These are phyloP conservation scores for Polydesmus complanatus DNA, from an alignment of 2,888 invertebrate genomes.

Conservation along the genomic window DNA sequence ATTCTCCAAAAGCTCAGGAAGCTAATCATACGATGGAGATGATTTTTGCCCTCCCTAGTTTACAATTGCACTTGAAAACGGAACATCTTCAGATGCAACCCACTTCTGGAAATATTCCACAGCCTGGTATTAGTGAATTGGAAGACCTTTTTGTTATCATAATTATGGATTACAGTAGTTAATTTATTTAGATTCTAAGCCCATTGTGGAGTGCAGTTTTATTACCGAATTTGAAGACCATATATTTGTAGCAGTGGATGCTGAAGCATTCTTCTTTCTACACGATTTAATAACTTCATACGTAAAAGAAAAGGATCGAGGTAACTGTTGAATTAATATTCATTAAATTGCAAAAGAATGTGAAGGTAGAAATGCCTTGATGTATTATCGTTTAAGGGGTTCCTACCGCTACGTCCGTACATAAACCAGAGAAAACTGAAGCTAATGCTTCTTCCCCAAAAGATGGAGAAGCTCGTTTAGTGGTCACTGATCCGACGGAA, in stretches of 20 bases:
- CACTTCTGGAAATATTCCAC: constrained; percentile 44
- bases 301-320: constrained; percentile 70
- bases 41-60: constrained; percentile 86
- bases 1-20: constrained; percentile 48
- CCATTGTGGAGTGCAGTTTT: constrained; percentile 87
- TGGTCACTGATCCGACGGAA: constrained; percentile 25
- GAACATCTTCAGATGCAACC: constrained; percentile 68
- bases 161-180: not conserved
- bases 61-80: constrained; percentile 84
- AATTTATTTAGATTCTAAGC: constrained; percentile 42
- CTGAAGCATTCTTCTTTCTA: constrained; percentile 93
- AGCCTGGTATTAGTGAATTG: constrained; percentile 41
- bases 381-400: not conserved
- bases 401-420: not conserved
- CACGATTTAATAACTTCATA: constrained; percentile 95
- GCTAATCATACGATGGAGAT: constrained; percentile 78
- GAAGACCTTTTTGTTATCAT: too few relatives aligned
- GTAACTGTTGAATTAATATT: constrained; percentile 36
- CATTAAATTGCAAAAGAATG: not conserved
- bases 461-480: constrained; percentile 19
- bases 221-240: constrained; percentile 98
- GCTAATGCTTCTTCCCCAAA: constrained; percentile 15
- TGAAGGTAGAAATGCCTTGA: too few relatives aligned
- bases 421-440: constrained; percentile 1
- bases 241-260: constrained; percentile 94